phyloP scores from a whole-genome alignment of 2,888 invertebrate genomes.

The Mantis religiosa region DNA sequence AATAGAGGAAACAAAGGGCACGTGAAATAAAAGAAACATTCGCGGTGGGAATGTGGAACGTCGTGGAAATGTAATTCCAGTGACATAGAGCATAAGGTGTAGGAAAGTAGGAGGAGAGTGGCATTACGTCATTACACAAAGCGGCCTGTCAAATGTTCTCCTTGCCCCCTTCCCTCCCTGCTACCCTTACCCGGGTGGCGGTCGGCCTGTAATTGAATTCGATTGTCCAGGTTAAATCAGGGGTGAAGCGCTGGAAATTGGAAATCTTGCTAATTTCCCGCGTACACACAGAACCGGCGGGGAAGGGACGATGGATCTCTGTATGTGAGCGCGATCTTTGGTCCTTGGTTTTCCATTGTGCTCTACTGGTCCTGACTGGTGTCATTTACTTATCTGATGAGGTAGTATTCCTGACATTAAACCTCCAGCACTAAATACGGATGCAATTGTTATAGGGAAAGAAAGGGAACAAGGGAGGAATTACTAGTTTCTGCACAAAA shows the following conservation, averaged over 20 bases:
- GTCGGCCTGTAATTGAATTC: conserved; percentile 24
- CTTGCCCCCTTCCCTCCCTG: not conserved
- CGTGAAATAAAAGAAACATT: not conserved
- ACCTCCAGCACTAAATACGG: no score
- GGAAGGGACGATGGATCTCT: not conserved
- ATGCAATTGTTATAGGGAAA: no score
- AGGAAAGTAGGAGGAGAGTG: not conserved
- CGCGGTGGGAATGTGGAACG: not conserved
- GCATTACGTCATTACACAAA: conserved; percentile 16
- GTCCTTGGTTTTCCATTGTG: not conserved
- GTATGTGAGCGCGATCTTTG: not conserved
- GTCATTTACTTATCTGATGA: no score
- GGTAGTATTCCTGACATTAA: no score
- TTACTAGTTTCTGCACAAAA: no score
- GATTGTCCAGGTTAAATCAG: conserved; percentile 28
- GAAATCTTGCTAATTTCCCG: conserved; percentile 27
- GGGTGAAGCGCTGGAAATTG: conserved; percentile 27
- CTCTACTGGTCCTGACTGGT: not conserved
- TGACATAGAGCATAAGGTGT: not conserved
- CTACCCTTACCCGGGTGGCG: conserved; percentile 11
- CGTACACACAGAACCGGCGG: not conserved
- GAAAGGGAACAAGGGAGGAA: no score
- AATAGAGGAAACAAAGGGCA: not conserved
- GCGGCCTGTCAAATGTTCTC: conserved; percentile 13
- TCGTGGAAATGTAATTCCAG: conserved; percentile 2